These are phyloP conservation scores for Pipistrellus nathusii DNA, from an alignment of 2,797 vertebrate species.

Conservation along the genomic window DNA sequence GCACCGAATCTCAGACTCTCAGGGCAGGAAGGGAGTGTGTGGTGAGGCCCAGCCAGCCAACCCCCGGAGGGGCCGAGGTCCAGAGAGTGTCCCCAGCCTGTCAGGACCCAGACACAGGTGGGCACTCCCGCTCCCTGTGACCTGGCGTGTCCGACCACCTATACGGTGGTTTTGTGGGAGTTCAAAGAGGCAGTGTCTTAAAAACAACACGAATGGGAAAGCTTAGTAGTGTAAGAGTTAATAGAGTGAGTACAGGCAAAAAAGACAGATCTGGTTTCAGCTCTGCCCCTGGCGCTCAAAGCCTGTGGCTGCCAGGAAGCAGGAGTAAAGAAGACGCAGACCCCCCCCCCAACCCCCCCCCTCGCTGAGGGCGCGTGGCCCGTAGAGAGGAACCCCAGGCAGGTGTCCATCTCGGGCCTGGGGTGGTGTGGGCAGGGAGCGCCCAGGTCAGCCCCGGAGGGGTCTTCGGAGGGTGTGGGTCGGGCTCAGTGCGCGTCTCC, in stretches of 20 bases:
- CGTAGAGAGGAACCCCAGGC: no score
- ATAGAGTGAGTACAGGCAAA: not conserved
- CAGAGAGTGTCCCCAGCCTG: not conserved
- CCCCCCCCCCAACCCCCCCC: not conserved
- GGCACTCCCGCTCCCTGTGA: not conserved
- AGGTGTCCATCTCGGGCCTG: not conserved
- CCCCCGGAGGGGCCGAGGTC: not conserved
- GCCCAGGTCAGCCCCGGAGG: no score
- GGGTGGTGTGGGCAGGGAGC: not conserved
- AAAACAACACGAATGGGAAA: not conserved
- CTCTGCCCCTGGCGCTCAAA: not conserved
- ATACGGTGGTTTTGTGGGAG: not conserved
- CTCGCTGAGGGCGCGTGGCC: no score
- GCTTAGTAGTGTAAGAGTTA: not conserved
- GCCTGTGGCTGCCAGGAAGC: not conserved
- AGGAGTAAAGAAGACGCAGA: not conserved
- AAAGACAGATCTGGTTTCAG: conserved; percentile 10
- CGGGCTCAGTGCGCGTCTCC: no score
- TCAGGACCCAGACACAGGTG: not conserved
- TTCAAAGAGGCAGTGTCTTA: not conserved
- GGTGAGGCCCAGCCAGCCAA: not conserved
- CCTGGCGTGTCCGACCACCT: not conserved
- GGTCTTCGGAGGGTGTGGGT: not conserved
- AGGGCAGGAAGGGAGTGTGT: not conserved
- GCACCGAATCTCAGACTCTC: not conserved